Base-by-base conservation (phyloP, 2,888 invertebrate genomes). In the Cynaeus angustus region DNA sequence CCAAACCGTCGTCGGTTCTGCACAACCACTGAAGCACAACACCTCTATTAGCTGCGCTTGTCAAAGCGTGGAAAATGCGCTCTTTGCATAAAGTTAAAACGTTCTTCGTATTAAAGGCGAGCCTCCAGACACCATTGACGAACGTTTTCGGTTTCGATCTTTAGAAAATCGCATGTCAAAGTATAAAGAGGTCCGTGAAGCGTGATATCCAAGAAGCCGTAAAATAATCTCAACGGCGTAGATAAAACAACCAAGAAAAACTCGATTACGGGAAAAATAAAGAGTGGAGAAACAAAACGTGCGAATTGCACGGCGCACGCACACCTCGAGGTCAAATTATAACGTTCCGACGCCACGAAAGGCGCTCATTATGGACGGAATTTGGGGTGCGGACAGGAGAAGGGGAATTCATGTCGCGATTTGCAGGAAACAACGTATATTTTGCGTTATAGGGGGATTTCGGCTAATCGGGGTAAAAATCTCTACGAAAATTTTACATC, bases 191-290 rank as follows among this genome's bases (percentile, higher is more conserved):
- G 37, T 41, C 66, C 64, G 62, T 67, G 56, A 70, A 70, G 66
- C 70, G 69, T 72, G 69, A 69, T 66, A 70, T 52, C 68, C 72
- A 70, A 67, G 70, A 72, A 72, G 70, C 69, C 72, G 72, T 72
- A 67, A 72, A 72, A 72, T 72, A 72, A 72, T 72, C 70, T 67
- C 64, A 48, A 58, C 69, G 38, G 43, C 45, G 68, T 30, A 41
- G 65, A 71, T 59, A 66, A 58, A 64, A 64, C 64, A 64, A 64
- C 50, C 43, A 53, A 66, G 65, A 66, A 67, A 72, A 70, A 66
- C 55, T 58, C 69, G 66, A 69, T 69, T 66, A 69, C 37, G 48
- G 55, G 16, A 30, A 64, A 66, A 53, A 53, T 59, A 66, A 58
- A 50, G 52, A 61, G 38, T 12, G 37, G 46, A 50, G 13, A 21